A percentile compares a stretch with the other conserved stretches of the same genome.
Evolutionary conservation across 2,113 vertebrate species (phyloP).

Genomic region (Dipodomys stephensi): DNA sequence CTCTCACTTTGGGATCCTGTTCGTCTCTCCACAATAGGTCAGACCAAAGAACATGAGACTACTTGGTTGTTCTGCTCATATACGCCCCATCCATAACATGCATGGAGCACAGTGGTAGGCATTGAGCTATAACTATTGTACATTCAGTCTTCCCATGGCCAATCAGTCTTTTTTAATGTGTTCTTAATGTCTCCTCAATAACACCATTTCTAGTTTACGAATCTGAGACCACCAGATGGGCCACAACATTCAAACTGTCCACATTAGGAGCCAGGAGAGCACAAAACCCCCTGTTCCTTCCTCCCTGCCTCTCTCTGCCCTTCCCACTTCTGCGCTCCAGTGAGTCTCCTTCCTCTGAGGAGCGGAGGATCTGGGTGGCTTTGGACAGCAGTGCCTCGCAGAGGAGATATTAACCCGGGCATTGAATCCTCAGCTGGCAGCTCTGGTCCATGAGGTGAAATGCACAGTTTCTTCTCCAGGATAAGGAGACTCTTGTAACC

Average conservation of each 20-base stretch:
- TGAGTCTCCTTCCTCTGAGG: neutral
- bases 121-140: neutral
- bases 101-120: neutral
- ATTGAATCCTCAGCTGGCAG: conserved; percentile 15
- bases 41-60: neutral
- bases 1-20: neutral
- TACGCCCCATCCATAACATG: neutral
- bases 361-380: conserved; percentile 24
- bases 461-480: neutral
- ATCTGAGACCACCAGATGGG: conserved; percentile 44
- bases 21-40: neutral
- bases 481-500: neutral
- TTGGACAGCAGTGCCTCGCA: neutral
- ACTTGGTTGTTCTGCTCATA: too few species aligned
- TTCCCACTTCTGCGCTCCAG: neutral
- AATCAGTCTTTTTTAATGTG: conserved; percentile 7
- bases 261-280: conserved; percentile 25
- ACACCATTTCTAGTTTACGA: conserved; percentile 38
- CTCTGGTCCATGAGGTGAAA: neutral
- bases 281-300: conserved; percentile 6
- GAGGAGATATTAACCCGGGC: neutral
- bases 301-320: too few species aligned
- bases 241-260: conserved; percentile 47
- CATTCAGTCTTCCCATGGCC: neutral
- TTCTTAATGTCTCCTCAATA: conserved; percentile 16